phyloP scores from a whole-genome alignment of 1,140 invertebrate species.

The Euborellia annulipes region DNA sequence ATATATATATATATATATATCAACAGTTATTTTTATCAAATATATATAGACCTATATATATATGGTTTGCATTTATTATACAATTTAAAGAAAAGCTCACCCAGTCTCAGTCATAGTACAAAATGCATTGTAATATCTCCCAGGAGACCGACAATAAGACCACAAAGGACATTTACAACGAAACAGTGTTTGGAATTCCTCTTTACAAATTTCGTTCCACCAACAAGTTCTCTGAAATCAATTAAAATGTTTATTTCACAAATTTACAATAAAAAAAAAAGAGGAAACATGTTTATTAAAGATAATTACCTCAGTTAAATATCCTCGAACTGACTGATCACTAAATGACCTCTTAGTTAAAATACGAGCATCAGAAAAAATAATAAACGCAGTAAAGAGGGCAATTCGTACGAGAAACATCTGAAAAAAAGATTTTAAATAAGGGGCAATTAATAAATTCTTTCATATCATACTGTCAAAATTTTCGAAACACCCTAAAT shows the following conservation, averaged over 20 bases:
- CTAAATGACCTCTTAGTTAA: constrained; percentile 51
- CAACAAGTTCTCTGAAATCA: constrained; percentile 61
- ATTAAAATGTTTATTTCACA: not conserved
- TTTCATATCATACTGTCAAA: too few relatives aligned
- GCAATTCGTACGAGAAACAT: too few relatives aligned
- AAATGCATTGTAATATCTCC: constrained; percentile 76
- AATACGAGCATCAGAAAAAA: constrained; percentile 13
- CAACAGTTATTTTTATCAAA: too few relatives aligned
- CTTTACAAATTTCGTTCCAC: constrained; percentile 87
- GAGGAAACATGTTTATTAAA: not conserved
- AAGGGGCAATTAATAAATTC: too few relatives aligned
- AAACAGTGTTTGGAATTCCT: constrained; percentile 74
- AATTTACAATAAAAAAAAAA: not conserved
- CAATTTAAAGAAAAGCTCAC: constrained; percentile 29
- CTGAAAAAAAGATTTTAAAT: too few relatives aligned
- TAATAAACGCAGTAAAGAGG: not conserved
- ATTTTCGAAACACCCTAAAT: too few relatives aligned
- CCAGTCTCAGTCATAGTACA: constrained; percentile 79
- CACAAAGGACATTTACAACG: constrained; percentile 71
- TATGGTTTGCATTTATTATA: too few relatives aligned
- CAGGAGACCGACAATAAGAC: constrained; percentile 74
- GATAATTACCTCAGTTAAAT: constrained; percentile 55
- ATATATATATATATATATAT: too few relatives aligned
- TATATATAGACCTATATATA: too few relatives aligned
- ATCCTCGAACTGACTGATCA: constrained; percentile 60